Conservation (phyloP, 2,113 vertebrate genomes). For the Cinclus mexicanus region DNA sequence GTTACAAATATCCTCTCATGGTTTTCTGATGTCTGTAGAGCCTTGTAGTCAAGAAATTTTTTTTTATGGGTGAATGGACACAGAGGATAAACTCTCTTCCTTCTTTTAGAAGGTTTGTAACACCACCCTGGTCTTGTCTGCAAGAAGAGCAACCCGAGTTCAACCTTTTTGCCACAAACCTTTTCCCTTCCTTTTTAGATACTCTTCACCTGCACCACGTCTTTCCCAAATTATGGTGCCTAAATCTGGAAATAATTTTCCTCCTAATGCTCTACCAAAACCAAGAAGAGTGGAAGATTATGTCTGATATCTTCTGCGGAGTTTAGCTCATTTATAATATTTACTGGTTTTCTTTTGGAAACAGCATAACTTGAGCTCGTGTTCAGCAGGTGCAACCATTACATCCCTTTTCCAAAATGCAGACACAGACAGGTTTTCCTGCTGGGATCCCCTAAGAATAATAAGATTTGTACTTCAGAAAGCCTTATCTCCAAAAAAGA, state of each 20-base stretch:
- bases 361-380: not conserved
- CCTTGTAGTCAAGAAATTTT: not conserved
- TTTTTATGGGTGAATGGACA: not conserved
- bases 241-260: not conserved
- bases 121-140: not conserved
- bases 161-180: not conserved
- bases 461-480: not conserved
- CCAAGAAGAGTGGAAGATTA: not conserved
- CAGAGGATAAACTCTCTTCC: not conserved
- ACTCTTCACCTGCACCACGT: not conserved
- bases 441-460: not conserved
- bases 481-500: not conserved
- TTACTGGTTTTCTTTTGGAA: not conserved
- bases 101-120: not conserved
- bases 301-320: not conserved
- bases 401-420: not conserved
- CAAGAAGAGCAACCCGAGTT: not conserved
- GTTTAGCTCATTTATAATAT: not conserved
- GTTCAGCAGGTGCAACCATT: not conserved
- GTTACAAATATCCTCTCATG: not conserved
- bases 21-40: not conserved
- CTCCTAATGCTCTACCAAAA: not conserved
- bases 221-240: not conserved
- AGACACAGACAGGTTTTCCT: not conserved
- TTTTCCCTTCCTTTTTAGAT: not conserved